These are phyloP conservation scores for Anagyrus pseudococci DNA, from an alignment of 2,888 invertebrate species.

Conservation along the genomic window DNA sequence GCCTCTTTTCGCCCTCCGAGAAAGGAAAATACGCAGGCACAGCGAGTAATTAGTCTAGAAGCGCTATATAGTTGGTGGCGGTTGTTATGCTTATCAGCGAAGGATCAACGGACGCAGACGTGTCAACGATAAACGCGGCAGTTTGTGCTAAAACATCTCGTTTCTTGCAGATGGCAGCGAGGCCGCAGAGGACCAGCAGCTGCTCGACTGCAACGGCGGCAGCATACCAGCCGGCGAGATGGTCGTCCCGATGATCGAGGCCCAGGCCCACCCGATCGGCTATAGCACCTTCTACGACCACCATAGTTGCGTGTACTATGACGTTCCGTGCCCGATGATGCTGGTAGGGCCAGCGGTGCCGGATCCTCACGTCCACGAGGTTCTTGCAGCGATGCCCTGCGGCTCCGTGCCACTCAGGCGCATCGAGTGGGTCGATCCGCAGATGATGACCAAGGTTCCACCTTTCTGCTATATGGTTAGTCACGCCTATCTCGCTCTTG, in stretches of 20 bases:
- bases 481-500: conserved; percentile 48
- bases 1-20: too few relatives aligned
- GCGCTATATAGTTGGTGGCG: too few relatives aligned
- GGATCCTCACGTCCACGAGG: conserved; percentile 47
- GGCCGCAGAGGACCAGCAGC: conserved; percentile 58
- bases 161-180: conserved; percentile 55
- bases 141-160: neutral
- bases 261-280: neutral
- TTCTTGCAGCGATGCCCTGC: conserved; percentile 61
- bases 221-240: neutral
- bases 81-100: too few relatives aligned
- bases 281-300: conserved; percentile 55
- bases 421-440: conserved; percentile 63
- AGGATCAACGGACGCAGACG: too few relatives aligned
- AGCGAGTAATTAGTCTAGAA: too few relatives aligned
- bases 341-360: conserved; percentile 60
- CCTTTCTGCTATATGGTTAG: conserved; percentile 55
- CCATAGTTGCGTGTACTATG: conserved; percentile 56
- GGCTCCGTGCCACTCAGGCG: conserved; percentile 62
- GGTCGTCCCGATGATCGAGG: neutral
- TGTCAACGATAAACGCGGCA: too few relatives aligned
- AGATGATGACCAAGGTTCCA: conserved; percentile 55
- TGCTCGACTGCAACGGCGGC: conserved; percentile 49
- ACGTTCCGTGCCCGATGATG: conserved; percentile 59
- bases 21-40: too few relatives aligned